Evolutionary conservation across 2,888 invertebrate species (phyloP).

Genomic region (Lasioglossum leucozonium): DNA sequence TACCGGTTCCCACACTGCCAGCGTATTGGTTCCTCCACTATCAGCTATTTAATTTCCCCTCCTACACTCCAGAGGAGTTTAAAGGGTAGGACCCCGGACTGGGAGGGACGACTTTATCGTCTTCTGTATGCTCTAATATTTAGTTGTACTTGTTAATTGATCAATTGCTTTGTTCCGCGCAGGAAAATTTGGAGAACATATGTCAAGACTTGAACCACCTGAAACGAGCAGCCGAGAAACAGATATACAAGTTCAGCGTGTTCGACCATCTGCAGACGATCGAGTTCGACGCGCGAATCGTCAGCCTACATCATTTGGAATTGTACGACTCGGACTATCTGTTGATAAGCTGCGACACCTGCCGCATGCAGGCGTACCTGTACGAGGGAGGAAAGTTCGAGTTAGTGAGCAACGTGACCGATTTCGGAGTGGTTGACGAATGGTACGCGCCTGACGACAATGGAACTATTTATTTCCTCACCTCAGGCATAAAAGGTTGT

Average conservation of each 20-base stretch:
- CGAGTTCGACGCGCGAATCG: conserved; percentile 74
- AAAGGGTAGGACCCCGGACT: no score
- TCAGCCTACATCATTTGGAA: conserved; percentile 80
- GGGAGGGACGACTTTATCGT: no score
- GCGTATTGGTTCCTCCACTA: no score
- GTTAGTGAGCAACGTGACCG: conserved; percentile 72
- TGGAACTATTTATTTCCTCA: conserved; percentile 82
- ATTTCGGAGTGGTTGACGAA: conserved; percentile 85
- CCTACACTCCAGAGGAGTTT: no score
- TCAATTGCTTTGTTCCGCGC: background rate
- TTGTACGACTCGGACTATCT: conserved; percentile 79
- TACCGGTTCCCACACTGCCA: no score
- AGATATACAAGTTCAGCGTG: conserved; percentile 85
- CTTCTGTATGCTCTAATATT: no score
- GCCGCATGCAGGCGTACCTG: conserved; percentile 84
- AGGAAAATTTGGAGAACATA: conserved; percentile 62
- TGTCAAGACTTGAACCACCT: conserved; percentile 66
- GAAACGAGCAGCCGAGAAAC: conserved; percentile 75
- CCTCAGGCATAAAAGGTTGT: conserved; percentile 78
- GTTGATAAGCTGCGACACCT: conserved; percentile 83
- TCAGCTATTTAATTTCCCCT: no score
- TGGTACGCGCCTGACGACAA: conserved; percentile 82
- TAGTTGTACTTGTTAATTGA: no score
- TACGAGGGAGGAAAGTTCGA: conserved; percentile 82
- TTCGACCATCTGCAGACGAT: conserved; percentile 84